A percentile compares a stretch with the other conserved stretches of the same genome.
Evolutionary conservation across 2,888 invertebrate genomes (phyloP).

Genomic region (Dicycla oo): DNA sequence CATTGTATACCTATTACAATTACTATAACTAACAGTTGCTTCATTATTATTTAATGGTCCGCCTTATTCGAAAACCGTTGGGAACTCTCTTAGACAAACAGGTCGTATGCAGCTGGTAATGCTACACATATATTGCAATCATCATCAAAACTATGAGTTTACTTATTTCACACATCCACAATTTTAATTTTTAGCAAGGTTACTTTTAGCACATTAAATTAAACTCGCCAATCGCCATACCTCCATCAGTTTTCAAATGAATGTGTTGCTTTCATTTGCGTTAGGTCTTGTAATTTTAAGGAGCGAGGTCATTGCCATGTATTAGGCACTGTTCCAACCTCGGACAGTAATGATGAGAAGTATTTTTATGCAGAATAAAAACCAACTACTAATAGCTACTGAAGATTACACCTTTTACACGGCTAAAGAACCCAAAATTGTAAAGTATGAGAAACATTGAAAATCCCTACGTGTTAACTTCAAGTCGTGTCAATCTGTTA

Average conservation of each 20-base stretch:
- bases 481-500: too few relatives aligned
- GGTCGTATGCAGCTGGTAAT: neutral
- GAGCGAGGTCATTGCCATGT: conserved; percentile 57
- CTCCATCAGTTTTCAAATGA: conserved; percentile 32
- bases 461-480: neutral
- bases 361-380: conserved; percentile 31
- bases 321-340: conserved; percentile 54
- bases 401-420: neutral
- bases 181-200: conserved; percentile 2
- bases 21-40: neutral
- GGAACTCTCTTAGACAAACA: too few relatives aligned
- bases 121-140: neutral
- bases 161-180: neutral
- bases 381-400: conserved; percentile 1
- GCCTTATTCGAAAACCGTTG: neutral
- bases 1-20: conserved; percentile 6
- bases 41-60: neutral
- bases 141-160: neutral
- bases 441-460: neutral
- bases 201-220: conserved; percentile 7
- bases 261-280: conserved; percentile 43
- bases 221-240: conserved; percentile 15
- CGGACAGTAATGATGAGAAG: conserved; percentile 24
- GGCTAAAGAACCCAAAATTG: neutral
- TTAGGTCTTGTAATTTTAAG: conserved; percentile 42